phyloP scores from a whole-genome alignment of 2,888 invertebrate genomes.

The Ephialtes manifestator region DNA sequence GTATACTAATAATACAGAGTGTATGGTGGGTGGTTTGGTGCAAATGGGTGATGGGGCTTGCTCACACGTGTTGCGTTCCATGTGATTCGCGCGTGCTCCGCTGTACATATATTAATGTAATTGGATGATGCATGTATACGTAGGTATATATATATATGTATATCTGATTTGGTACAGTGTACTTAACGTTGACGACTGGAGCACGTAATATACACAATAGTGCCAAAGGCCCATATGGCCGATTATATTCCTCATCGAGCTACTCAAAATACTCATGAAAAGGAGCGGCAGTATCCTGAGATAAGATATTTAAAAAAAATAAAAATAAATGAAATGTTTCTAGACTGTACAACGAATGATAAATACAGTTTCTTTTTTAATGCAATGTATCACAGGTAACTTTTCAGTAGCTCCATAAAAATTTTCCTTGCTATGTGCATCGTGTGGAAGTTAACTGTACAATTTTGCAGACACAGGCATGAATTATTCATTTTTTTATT shows the following conservation, averaged over 20 bases:
- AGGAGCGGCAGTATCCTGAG: too few relatives aligned
- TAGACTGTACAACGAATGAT: too few relatives aligned
- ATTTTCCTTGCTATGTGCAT: not conserved
- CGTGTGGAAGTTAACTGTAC: not conserved
- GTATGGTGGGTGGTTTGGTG: conserved; percentile 46
- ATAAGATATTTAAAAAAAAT: too few relatives aligned
- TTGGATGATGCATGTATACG: conserved; percentile 48
- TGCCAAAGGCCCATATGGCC: not conserved
- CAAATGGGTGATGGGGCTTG: conserved; percentile 50
- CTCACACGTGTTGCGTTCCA: conserved; percentile 64
- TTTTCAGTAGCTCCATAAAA: not conserved
- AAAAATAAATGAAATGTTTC: too few relatives aligned
- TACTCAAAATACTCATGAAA: too few relatives aligned
- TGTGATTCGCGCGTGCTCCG: conserved; percentile 62
- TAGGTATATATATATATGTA: conserved; percentile 7
- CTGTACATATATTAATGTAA: conserved; percentile 52
- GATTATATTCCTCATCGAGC: not conserved
- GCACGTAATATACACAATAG: conserved; percentile 17
- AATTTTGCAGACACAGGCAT: conserved; percentile 17
- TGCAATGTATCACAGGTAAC: not conserved
- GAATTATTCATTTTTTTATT: conserved; percentile 19
- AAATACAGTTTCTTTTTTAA: too few relatives aligned
- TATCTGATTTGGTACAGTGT: conserved; percentile 20
- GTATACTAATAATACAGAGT: conserved; percentile 23
- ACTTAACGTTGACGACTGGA: conserved; percentile 11